phyloP scores from a whole-genome alignment of 2,113 vertebrate species.

The Gallinago undulata region DNA sequence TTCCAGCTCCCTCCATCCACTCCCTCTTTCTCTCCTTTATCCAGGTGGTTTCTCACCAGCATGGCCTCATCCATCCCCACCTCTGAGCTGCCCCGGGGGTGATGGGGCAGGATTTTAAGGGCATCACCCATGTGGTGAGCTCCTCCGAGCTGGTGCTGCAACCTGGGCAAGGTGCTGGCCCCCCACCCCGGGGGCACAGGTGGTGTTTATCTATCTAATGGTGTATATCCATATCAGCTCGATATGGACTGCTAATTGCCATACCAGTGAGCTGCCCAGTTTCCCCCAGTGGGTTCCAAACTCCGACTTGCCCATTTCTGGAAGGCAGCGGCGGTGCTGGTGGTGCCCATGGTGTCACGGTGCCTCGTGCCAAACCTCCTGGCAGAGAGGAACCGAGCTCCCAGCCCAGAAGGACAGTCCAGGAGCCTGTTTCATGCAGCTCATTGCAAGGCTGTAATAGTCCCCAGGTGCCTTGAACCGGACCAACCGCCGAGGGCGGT shows the following conservation, averaged over 20 bases:
- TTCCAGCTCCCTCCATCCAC: neutral
- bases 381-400: neutral
- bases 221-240: neutral
- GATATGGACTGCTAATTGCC: neutral
- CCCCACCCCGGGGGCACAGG: neutral
- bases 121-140: neutral
- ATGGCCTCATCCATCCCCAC: fast-evolving
- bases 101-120: neutral
- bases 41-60: neutral
- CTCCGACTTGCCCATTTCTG: fast-evolving
- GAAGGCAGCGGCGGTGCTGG: too few relatives aligned
- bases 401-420: too few relatives aligned
- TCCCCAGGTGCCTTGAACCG: neutral
- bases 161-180: neutral
- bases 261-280: neutral
- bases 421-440: neutral
- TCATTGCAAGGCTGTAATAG: neutral
- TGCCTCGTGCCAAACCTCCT: neutral
- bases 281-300: neutral
- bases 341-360: neutral
- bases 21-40: too few relatives aligned
- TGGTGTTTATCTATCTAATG: neutral
- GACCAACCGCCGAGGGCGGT: neutral
- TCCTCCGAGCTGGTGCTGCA: neutral
- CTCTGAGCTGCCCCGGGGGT: neutral